These are phyloP conservation scores for Aphelenchoides besseyi DNA, from an alignment of 1,140 invertebrate species.

Conservation along the genomic window DNA sequence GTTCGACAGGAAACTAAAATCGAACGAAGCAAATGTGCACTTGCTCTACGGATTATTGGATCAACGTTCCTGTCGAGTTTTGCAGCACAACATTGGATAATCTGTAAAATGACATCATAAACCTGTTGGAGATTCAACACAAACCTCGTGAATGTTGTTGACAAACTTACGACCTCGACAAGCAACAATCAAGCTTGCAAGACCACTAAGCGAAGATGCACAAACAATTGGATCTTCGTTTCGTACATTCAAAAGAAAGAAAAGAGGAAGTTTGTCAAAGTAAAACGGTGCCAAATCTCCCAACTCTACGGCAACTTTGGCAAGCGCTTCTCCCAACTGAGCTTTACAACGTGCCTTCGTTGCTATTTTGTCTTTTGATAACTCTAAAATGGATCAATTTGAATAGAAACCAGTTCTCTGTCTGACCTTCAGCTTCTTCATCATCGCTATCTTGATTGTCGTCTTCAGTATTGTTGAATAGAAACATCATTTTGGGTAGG, in stretches of 20 bases:
- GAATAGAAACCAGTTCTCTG: slow-evolving; percentile 21
- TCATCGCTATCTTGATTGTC: slow-evolving; percentile 25
- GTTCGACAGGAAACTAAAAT: slow-evolving; percentile 27
- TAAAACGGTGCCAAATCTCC: slow-evolving; percentile 47
- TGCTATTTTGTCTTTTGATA: slow-evolving; percentile 18
- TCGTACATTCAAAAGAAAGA: slow-evolving; percentile 30
- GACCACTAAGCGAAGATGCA: slow-evolving; percentile 30
- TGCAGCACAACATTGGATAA: slow-evolving; percentile 34
- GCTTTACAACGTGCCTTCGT: slow-evolving; percentile 28
- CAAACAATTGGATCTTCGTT: slow-evolving; percentile 37
- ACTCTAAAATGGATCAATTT: slow-evolving; percentile 5
- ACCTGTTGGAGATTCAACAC: slow-evolving; percentile 13
- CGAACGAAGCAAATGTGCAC: slow-evolving; percentile 39
- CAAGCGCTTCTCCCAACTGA: slow-evolving; percentile 48
- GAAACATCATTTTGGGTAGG: slow-evolving; percentile 28
- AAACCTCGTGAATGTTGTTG: slow-evolving; percentile 42
- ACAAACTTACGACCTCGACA: slow-evolving; percentile 37
- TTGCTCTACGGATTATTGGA: slow-evolving; percentile 34
- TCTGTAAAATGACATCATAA: slow-evolving; percentile 35
- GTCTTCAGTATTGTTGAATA: slow-evolving; percentile 30
- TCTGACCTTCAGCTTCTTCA: slow-evolving; percentile 9
- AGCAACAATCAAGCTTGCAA: slow-evolving; percentile 39
- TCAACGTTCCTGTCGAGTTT: slow-evolving; percentile 17
- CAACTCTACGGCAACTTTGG: slow-evolving; percentile 40
- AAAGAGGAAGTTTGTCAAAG: slow-evolving; percentile 29